Evolutionary conservation across 1,140 invertebrate species (phyloP).

Genomic region (Diachasmimorpha longicaudata): DNA sequence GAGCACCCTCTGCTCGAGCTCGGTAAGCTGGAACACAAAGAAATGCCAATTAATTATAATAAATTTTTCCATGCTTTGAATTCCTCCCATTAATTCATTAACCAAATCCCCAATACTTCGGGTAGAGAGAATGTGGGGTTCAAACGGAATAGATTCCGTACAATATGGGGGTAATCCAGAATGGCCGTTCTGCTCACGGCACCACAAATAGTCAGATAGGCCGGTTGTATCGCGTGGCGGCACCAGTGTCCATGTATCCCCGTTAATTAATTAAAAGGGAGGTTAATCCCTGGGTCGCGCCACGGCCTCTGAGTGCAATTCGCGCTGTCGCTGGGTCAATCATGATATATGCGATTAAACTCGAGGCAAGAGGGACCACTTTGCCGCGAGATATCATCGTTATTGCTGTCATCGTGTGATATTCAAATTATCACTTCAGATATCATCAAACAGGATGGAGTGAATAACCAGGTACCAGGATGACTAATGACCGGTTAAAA

Average conservation of each 20-base stretch:
- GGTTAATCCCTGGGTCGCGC: constrained; percentile 37
- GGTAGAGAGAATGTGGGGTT: not conserved
- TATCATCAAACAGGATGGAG: not conserved
- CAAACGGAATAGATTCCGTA: not conserved
- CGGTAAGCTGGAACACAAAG: constrained; percentile 81
- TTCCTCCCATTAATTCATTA: not conserved
- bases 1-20: constrained; percentile 87
- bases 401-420: not conserved
- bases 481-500: not conserved
- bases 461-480: not conserved
- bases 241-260: constrained; percentile 9
- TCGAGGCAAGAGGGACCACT: not conserved
- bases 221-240: not conserved
- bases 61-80: not conserved
- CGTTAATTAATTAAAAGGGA: constrained; percentile 36
- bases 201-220: not conserved
- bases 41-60: constrained; percentile 35
- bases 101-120: not conserved
- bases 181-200: not conserved
- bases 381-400: not conserved
- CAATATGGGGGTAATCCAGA: not conserved
- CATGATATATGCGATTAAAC: constrained; percentile 24
- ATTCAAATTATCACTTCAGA: not conserved
- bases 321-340: constrained; percentile 30
- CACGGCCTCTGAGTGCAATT: constrained; percentile 30